Evolutionary conservation across 2,797 vertebrate species (phyloP), one percentile per base, ranked within the genome.

Genomic region (Cygnus olor): DNA sequence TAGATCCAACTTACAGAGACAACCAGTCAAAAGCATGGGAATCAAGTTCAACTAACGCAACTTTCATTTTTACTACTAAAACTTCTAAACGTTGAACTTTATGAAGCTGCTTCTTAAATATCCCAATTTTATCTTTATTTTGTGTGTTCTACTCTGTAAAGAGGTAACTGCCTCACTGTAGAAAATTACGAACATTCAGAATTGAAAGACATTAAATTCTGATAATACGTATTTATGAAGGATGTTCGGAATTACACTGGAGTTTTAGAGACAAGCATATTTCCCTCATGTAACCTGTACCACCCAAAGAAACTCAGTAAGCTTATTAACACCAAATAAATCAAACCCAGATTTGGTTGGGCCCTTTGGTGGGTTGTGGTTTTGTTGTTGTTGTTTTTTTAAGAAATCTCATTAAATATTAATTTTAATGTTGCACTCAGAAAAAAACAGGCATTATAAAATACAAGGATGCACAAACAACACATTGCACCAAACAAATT

Each of bases 161-260:
- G 12, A 45, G 5, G 13, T 22, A 80, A 82, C 8, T 42, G 49
- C 69, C 36, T 47, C 42, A 38, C 45, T 19, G 36, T 6, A 71
- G 74, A 64, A 80, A 72, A 6, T 28, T 20, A 27, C 3, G 34
- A 47, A 47, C 4, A 17, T 0, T 3, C 14, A 4, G 11, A 70
- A 88, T 19, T 20, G 2, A 85, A 73, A 76, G 19, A 10, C 19
- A 72, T 65, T 68, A 44, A 54, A 61, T 58, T 76, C 71, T 80
- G 38, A 47, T 14, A 51, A 0, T 7, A 12, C 16, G 2, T 36
- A 20, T 54, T 80, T 65, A 49, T 0, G 3, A 42, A 1, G 9
- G 38, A 40, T 78, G 54, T 22, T 73, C 36, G 77, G 38, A 85
- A 88, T 57, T 36, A 84, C 3, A 9, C 32, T 51, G 32, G 4